A percentile compares a stretch with the other conserved stretches of the same genome.
Evolutionary conservation across 2,797 vertebrate species (phyloP).

Genomic region (Odontamblyopus rebecca): DNA sequence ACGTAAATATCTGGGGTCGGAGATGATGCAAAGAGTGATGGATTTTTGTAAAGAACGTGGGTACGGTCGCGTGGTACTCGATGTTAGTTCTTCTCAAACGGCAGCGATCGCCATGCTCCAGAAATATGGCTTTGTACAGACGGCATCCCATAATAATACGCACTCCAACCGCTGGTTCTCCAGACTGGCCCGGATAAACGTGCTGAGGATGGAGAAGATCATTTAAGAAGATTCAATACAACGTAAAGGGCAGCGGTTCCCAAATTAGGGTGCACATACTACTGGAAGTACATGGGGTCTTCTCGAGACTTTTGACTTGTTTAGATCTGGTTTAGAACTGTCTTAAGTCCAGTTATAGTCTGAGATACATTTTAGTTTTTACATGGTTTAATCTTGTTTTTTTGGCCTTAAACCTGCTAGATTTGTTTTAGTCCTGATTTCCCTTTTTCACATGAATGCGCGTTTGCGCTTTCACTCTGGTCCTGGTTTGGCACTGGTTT

Average conservation of each 20-base stretch:
- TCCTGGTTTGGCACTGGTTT: neutral
- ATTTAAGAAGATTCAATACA: constrained; percentile 31
- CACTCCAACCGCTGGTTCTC: constrained; percentile 60
- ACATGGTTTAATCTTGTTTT: neutral
- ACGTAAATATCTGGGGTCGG: constrained; percentile 48
- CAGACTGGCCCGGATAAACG: constrained; percentile 63
- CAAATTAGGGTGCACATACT: neutral
- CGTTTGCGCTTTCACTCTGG: too few species aligned
- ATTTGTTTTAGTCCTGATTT: neutral
- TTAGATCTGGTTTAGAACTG: neutral
- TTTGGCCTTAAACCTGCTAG: too few species aligned
- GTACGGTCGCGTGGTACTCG: constrained; percentile 43
- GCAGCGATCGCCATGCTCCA: constrained; percentile 53
- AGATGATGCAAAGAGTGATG: constrained; percentile 53
- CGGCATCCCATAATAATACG: constrained; percentile 45
- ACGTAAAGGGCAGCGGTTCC: neutral
- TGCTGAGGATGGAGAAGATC: constrained; percentile 70
- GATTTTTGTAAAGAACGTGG: constrained; percentile 71
- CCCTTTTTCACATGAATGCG: too few species aligned
- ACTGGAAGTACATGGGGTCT: neutral
- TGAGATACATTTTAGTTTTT: neutral
- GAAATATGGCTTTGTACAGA: constrained; percentile 67
- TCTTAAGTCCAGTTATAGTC: neutral
- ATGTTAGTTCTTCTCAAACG: constrained; percentile 63
- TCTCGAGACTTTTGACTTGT: neutral